phyloP scores from a whole-genome alignment of 2,113 vertebrate genomes.

The Mystacornis crossleyi region DNA sequence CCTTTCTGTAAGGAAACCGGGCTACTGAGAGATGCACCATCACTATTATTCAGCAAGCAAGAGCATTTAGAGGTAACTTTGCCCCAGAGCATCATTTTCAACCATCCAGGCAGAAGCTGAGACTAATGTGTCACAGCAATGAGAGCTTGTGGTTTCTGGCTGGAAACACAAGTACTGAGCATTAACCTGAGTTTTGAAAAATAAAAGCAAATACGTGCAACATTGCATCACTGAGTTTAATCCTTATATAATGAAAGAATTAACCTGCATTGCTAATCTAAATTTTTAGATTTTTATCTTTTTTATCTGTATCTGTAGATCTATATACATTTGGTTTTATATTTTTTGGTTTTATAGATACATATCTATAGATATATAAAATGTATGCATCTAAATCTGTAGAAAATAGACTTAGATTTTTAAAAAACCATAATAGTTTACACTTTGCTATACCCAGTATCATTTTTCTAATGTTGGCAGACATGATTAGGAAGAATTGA shows the following conservation, averaged over 20 bases:
- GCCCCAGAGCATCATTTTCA: neutral
- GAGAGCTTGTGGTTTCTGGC: neutral
- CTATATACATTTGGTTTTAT: neutral
- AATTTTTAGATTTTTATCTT: neutral
- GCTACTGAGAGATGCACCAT: neutral
- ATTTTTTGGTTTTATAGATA: neutral
- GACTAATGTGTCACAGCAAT: neutral
- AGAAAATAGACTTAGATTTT: neutral
- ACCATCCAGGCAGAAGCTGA: neutral
- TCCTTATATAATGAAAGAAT: neutral
- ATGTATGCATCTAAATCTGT: no score
- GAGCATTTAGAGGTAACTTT: constrained; percentile 21
- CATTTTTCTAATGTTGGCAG: neutral
- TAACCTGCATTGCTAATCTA: neutral
- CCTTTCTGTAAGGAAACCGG: neutral
- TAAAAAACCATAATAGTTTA: neutral
- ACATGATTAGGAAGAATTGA: neutral
- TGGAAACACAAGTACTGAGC: neutral
- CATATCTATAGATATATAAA: neutral
- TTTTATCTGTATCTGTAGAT: neutral
- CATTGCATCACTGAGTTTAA: neutral
- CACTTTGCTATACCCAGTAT: neutral
- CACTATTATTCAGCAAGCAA: neutral
- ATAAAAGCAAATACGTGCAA: neutral
- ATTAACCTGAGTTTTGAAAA: neutral